Evolutionary conservation across 2,797 vertebrate genomes (phyloP).

Genomic region (Rhincodon typus): DNA sequence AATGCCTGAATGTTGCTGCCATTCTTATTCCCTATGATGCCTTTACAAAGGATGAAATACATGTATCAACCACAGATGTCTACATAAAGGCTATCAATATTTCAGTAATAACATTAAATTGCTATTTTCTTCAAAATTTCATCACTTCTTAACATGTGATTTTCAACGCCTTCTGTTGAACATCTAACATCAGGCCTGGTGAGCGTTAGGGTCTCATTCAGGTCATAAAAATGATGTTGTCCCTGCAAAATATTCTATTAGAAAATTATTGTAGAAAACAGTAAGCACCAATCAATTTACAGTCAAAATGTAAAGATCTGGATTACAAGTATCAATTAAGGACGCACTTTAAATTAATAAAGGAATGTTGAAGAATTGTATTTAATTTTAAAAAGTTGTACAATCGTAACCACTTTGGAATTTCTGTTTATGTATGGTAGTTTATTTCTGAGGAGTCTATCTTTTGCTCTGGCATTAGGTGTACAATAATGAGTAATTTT

Average conservation of each 20-base stretch:
- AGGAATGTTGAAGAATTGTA: too few species aligned
- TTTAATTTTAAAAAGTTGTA: not conserved
- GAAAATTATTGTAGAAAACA: not conserved
- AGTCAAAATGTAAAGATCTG: not conserved
- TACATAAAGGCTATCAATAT: not conserved
- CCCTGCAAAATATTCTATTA: not conserved
- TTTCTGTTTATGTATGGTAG: not conserved
- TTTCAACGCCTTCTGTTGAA: not conserved
- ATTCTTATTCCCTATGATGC: not conserved
- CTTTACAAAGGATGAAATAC: not conserved
- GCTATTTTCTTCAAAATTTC: not conserved
- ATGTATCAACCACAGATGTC: not conserved
- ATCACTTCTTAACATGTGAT: not conserved
- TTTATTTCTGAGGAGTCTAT: not conserved
- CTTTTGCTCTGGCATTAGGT: not conserved
- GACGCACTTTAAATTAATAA: too few species aligned
- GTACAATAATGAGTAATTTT: not conserved
- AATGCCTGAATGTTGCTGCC: not conserved
- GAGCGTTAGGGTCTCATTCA: not conserved
- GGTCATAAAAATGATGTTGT: not conserved
- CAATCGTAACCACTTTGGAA: not conserved
- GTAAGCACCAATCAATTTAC: not conserved
- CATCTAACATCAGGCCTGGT: not conserved
- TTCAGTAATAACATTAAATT: not conserved
- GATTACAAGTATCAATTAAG: not conserved